Evolutionary conservation across 1,140 invertebrate genomes (phyloP), one percentile per base, ranked within the genome.

Genomic region (Brachionus paranguensis): DNA sequence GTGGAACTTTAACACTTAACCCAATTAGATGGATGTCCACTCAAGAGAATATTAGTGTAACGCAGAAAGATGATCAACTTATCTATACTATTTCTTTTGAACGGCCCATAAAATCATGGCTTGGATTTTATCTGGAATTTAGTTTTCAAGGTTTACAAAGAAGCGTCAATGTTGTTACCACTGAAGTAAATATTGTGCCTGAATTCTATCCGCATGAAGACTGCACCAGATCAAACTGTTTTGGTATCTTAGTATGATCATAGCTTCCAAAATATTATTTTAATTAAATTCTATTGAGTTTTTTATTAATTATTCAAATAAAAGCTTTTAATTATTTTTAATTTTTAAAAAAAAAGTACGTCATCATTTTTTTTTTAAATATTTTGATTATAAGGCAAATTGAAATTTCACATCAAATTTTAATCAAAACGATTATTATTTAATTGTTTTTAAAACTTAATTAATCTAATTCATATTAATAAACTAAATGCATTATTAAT

Each of bases 121-220:
- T 85, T 17, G 86, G 85, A 0, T 87, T 87, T 79, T 87, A 86
- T 50, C 85, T 87, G 20, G 85, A 87, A 84, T 78, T 86, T 55
- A 85, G 84, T 20, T 88, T 87, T 85, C 72, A 76, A 8, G 87
- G 87, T 55, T 55, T 86, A 14, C 84, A 85, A 29, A 86, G 85
- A 64, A 83, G 85, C 14, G 85, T 84, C 10, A 74, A 87, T 24
- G 85, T 86, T 70, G 85, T 88, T 33, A 88, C 88, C 29, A 87
- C 88, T 2, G 86, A 88, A 83, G 84, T 85, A 4, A 78, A 86
- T 60, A 87, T 88, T 43, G 86, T 88, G 14, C 88, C 88, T 29
- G 86, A 87, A 65, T 85, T 85, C 41, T 87, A 87, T 78, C 86
- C 88, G 6, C 86, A 86, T 84, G 86, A 86, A 11, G 86, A 87